Evolutionary conservation across 2,113 vertebrate species (phyloP).

Genomic region (Megaceryle maxima): DNA sequence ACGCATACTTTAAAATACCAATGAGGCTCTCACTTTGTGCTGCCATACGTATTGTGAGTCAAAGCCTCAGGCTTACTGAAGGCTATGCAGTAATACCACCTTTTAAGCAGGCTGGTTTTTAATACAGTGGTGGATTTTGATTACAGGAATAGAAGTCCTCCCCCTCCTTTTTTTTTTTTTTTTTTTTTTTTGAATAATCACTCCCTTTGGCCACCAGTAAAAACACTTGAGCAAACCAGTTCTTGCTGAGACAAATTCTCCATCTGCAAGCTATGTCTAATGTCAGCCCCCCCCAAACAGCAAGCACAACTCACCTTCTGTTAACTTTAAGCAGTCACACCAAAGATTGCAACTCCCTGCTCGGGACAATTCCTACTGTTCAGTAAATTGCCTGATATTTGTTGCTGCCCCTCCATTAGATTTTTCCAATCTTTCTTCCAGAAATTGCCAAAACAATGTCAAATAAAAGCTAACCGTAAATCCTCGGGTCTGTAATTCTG

Average conservation of each 20-base stretch:
- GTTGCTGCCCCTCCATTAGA: not conserved
- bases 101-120: not conserved
- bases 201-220: not conserved
- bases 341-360: not conserved
- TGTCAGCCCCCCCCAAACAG: too few relatives aligned
- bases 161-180: accelerated
- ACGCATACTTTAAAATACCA: slow-evolving; percentile 1
- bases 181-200: not conserved
- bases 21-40: not conserved
- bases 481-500: not conserved
- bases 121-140: not conserved
- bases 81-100: not conserved
- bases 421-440: not conserved
- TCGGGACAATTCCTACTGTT: not conserved
- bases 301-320: not conserved
- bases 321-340: not conserved
- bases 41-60: slow-evolving; percentile 8
- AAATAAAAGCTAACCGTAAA: not conserved
- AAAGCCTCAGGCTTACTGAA: not conserved
- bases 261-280: not conserved
- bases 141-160: not conserved
- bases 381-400: not conserved
- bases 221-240: not conserved
- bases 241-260: not conserved
- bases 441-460: not conserved